Evolutionary conservation across 2,888 invertebrate genomes (phyloP), one percentile per base, ranked within the genome.

Genomic region (Thera britannica): DNA sequence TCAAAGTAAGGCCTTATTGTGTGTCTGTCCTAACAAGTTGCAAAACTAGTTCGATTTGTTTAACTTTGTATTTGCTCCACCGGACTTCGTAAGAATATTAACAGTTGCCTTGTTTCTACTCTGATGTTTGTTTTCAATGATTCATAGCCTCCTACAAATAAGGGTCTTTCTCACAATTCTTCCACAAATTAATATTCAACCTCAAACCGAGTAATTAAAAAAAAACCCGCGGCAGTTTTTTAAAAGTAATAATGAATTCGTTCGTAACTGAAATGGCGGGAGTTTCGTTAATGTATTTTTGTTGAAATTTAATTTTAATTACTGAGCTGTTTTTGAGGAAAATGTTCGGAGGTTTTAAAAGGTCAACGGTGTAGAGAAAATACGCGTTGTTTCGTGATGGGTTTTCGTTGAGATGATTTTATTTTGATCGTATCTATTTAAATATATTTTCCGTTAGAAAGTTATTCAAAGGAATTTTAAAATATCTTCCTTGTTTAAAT

Each of bases 241-340:
- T 81, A 80, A 78, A 79, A 72, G 79, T 76, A 78, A 83, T 87
- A 89, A 90, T 89, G 82, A 86, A 88, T 86, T 87, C 81, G 84
- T 84, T 78, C 77, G 72, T 77, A 85, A 85, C 85, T 82, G 81
- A 82, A 77, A 79, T 73, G 79, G 75, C 72, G 70, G 70, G 76
- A 77, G 65, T 70, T 75, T 74, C 72, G 68, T 73, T 75, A 79
- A 71, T 74, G 72, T 72, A 70, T 75, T 75, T 78, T 73, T 9
- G 77, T 67, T 70, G 62, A 64, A 46, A 74, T 79, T 75, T 77
- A 72, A 74, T 65, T 52, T 49, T 54, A 63, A 59, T 59, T 67
- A 73, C 74, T 73, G 64, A 76, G 70, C 73, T 72, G 69, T 73
- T 74, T 76, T 73, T 44, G 34, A 60, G 56, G 72, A 60, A 52